phyloP scores from a whole-genome alignment of 2,113 vertebrate genomes.

The Barbus barbus region DNA sequence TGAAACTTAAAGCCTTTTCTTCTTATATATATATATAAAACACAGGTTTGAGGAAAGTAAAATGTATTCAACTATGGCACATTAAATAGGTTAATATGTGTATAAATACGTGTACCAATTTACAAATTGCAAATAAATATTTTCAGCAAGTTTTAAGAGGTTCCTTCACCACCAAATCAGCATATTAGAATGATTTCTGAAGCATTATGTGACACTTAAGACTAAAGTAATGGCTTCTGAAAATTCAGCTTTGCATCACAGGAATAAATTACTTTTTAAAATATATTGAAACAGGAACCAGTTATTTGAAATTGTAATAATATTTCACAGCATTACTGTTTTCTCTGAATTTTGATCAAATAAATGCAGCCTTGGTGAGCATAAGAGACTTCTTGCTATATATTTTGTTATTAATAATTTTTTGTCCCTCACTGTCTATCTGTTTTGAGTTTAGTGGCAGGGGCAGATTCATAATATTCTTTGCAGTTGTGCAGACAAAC shows the following conservation, averaged over 20 bases:
- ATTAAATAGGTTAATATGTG: too few species aligned
- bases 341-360: not conserved
- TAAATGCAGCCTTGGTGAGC: not conserved
- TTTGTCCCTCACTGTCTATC: too few species aligned
- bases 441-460: not conserved
- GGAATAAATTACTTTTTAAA: too few species aligned
- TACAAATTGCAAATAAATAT: too few species aligned
- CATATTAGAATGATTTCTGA: not conserved
- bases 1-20: not conserved
- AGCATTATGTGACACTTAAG: not conserved
- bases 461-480: not conserved
- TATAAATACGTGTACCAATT: too few species aligned
- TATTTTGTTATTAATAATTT: too few species aligned
- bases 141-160: too few species aligned
- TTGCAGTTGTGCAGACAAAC: not conserved
- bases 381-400: not conserved
- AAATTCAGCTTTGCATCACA: not conserved
- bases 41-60: too few species aligned
- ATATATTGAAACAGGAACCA: too few species aligned
- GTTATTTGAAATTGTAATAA: not conserved
- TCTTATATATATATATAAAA: too few species aligned
- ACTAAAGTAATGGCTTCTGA: not conserved
- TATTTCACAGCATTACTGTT: not conserved
- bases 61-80: too few species aligned
- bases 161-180: not conserved